These are phyloP conservation scores for Dilophus febrilis DNA, from an alignment of 2,888 invertebrate species.

Conservation along the genomic window DNA sequence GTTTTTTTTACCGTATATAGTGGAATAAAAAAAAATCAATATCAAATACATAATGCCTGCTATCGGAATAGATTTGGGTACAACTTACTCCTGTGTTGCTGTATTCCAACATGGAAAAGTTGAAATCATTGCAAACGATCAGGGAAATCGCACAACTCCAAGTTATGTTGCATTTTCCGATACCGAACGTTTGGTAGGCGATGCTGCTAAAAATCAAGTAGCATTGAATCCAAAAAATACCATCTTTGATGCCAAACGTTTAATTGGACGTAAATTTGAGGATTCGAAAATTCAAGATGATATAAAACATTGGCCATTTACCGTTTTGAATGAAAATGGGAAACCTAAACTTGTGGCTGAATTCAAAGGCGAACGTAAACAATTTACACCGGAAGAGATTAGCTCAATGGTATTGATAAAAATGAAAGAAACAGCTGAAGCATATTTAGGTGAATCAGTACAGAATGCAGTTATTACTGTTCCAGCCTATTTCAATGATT, in stretches of 20 bases:
- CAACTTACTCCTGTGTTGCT: slow-evolving; percentile 87
- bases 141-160: slow-evolving; percentile 79
- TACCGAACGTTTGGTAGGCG: slow-evolving; percentile 48
- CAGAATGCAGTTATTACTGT: slow-evolving; percentile 66
- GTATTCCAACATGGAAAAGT: slow-evolving; percentile 86
- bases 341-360: slow-evolving; percentile 53
- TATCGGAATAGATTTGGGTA: slow-evolving; percentile 91
- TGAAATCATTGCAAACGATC: slow-evolving; percentile 80
- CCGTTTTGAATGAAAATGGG: slow-evolving; percentile 24
- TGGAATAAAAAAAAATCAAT: too few relatives aligned
- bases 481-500: slow-evolving; percentile 94
- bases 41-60: too few relatives aligned
- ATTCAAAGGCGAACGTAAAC: slow-evolving; percentile 45
- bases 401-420: slow-evolving; percentile 48
- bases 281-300: slow-evolving; percentile 55
- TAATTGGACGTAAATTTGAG: slow-evolving; percentile 56
- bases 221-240: slow-evolving; percentile 58
- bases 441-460: slow-evolving; percentile 46
- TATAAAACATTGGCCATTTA: slow-evolving; percentile 19
- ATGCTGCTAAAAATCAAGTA: slow-evolving; percentile 52
- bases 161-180: slow-evolving; percentile 49
- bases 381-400: slow-evolving; percentile 51
- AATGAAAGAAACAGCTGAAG: slow-evolving; percentile 53
- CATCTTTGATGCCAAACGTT: slow-evolving; percentile 55
- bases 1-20: too few relatives aligned